These are phyloP conservation scores for Bradypodion pumilum DNA, from an alignment of 2,797 vertebrate species.

Conservation along the genomic window DNA sequence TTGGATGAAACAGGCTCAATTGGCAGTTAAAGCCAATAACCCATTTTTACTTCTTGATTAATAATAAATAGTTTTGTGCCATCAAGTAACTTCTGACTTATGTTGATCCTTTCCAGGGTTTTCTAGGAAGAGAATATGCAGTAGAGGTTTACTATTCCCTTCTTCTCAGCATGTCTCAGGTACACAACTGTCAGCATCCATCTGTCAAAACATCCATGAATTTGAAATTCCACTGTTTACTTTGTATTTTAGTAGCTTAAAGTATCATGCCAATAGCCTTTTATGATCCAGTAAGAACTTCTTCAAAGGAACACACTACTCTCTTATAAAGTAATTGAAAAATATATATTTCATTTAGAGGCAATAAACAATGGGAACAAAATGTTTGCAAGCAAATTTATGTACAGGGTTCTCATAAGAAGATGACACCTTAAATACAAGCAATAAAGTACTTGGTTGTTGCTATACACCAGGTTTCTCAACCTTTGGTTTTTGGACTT, in stretches of 20 bases:
- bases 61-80: too few species aligned
- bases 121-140: too few species aligned
- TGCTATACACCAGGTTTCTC: neutral
- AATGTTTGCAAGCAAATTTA: neutral
- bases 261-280: too few species aligned
- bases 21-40: slow-evolving; percentile 1
- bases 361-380: neutral
- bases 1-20: neutral
- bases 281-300: neutral
- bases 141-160: too few species aligned
- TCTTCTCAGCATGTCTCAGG: neutral
- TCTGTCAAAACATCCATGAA: neutral
- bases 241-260: neutral
- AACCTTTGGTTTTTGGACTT: too few species aligned
- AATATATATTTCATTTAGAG: too few species aligned
- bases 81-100: too few species aligned
- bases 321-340: neutral
- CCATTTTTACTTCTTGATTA: slow-evolving; percentile 20
- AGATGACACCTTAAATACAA: neutral
- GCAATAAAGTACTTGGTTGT: neutral
- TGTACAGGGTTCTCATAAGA: neutral
- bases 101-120: too few species aligned
- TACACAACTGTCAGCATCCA: neutral
- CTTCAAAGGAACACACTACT: neutral
- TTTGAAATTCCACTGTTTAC: neutral